Evolutionary conservation across 2,888 invertebrate genomes (phyloP), one percentile per base, ranked within the genome.

Genomic region (Abrostola tripartita): DNA sequence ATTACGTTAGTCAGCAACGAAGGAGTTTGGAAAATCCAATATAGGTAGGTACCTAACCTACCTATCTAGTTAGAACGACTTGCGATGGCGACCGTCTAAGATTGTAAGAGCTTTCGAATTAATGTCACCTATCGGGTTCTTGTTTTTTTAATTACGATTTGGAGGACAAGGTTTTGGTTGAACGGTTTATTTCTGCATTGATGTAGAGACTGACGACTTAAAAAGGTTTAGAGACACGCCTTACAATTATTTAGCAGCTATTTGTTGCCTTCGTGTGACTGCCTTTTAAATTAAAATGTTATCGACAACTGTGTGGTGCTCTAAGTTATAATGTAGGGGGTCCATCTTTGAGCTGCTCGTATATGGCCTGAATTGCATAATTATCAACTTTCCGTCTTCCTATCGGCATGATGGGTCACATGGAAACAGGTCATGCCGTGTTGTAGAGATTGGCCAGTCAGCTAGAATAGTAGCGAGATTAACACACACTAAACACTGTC

Each of bases 111-210:
- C 49, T 51, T 54, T 52, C 66, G 14, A 67, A 24, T 47, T 47
- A 47, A 63, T 65, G 54, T 62, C 62, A 51, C 61, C 55, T 67
- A 54, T 78, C 62, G 60, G n/a, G 42, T 14, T 53, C 53, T 58
- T 59, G 61, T 68, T 59, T 66, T 69, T 69, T 73, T 67, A 73
- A 77, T 79, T 66, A 77, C 63, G 54, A 56, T 47, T 55, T 76
- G 59, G 56, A 67, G 52, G 57, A 41, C 62, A 49, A n/a, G 10
- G 8, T 53, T 54, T 35, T 50, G 5, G 35, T 44, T 6, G n/a
- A 70, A 53, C 52, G 24, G 24, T 24, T 24, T 24, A 4, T 24
- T 24, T 2, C 24, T 24, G 24, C 24, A 24, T 1, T 24, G 24
- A 2, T 24, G 24, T 24, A 24, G 24, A 24, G 24, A 24, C 4